Conservation (phyloP, 1,140 invertebrate genomes). For the Orius insidiosus region DNA sequence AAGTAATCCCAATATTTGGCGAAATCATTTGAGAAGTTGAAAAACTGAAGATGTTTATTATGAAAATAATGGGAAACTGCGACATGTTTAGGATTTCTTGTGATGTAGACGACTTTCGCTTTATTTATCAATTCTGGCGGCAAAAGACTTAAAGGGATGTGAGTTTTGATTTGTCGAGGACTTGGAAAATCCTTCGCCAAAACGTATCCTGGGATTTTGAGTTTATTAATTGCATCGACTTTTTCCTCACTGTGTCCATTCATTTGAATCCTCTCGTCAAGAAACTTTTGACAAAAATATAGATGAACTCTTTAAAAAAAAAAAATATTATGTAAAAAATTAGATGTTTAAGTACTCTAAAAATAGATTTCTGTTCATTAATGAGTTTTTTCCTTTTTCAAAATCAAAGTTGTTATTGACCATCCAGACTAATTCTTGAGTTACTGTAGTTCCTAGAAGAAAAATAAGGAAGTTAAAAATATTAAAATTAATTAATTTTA, state of each 20-base stretch:
- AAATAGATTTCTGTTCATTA: conserved; percentile 26
- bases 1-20: conserved; percentile 58
- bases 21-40: conserved; percentile 53
- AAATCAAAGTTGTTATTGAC: conserved; percentile 23
- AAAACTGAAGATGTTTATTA: conserved; percentile 46
- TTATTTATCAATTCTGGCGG: conserved; percentile 40
- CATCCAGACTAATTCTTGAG: conserved; percentile 27
- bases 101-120: conserved; percentile 47
- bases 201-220: conserved; percentile 34
- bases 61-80: conserved; percentile 68
- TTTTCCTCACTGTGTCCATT: conserved; percentile 27
- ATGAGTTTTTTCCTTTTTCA: conserved; percentile 28
- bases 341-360: too few relatives aligned
- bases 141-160: conserved; percentile 42
- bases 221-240: conserved; percentile 26
- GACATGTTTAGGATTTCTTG: conserved; percentile 68
- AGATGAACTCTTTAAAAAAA: conserved; percentile 33
- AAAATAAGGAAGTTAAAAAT: too few relatives aligned
- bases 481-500: neutral
- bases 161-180: conserved; percentile 42
- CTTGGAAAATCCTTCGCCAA: conserved; percentile 26
- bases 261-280: conserved; percentile 32
- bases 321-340: too few relatives aligned
- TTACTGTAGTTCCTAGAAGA: conserved; percentile 30
- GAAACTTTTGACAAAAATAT: conserved; percentile 38